Conservation (phyloP, 1,140 invertebrate genomes). For the Chrysomallon squamiferum region DNA sequence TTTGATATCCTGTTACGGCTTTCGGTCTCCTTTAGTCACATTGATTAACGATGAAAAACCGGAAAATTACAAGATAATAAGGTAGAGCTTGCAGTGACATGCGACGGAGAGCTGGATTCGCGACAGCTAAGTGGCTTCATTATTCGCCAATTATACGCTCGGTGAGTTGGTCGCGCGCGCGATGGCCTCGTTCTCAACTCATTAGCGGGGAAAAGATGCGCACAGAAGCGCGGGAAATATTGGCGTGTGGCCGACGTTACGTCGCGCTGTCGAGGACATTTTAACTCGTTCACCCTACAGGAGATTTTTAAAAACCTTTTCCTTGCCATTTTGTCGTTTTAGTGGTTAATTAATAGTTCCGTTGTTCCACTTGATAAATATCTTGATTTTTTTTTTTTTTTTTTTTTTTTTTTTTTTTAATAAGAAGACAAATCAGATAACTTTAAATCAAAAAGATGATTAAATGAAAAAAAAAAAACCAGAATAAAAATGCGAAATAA, state of each 20-base stretch:
- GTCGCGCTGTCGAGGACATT: neutral
- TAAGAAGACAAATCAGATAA: too few relatives aligned
- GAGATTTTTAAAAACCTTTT: too few relatives aligned
- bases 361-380: too few relatives aligned
- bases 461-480: too few relatives aligned
- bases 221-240: neutral
- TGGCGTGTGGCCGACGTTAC: neutral
- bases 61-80: constrained; percentile 5
- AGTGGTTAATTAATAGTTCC: too few relatives aligned
- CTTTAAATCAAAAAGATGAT: too few relatives aligned
- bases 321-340: too few relatives aligned
- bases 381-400: too few relatives aligned
- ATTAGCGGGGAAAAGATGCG: constrained; percentile 7
- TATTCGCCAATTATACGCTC: constrained; percentile 5
- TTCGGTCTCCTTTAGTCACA: neutral
- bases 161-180: constrained; percentile 2
- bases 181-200: constrained; percentile 1
- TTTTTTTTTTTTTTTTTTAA: too few relatives aligned
- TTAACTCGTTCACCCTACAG: too few relatives aligned
- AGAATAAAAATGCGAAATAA: too few relatives aligned
- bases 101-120: neutral
- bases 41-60: constrained; percentile 10
- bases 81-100: neutral
- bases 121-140: constrained; percentile 1
- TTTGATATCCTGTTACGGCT: constrained; percentile 4